phyloP scores from a whole-genome alignment of 1,140 invertebrate species.

The Ceratina australensis region DNA sequence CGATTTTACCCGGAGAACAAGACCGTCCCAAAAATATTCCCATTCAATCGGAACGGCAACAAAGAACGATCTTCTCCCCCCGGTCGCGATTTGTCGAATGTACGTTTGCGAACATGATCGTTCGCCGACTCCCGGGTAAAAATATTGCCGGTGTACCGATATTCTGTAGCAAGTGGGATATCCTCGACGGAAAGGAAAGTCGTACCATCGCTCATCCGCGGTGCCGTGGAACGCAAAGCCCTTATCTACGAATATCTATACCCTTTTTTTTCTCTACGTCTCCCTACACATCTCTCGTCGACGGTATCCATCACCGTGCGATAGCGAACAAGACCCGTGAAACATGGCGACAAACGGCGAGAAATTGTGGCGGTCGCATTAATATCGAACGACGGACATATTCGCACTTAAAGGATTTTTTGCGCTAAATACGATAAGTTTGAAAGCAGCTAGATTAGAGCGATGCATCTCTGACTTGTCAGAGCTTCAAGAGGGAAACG shows the following conservation, averaged over 20 bases:
- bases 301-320: conserved; percentile 18
- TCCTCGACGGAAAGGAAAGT: conserved; percentile 58
- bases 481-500: too few species aligned
- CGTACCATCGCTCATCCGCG: conserved; percentile 60
- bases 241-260: conserved; percentile 55
- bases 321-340: not conserved
- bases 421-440: too few species aligned
- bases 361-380: conserved; percentile 7
- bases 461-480: too few species aligned
- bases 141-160: conserved; percentile 59
- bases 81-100: conserved; percentile 53
- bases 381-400: conserved; percentile 48
- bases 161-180: conserved; percentile 58
- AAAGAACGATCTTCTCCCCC: conserved; percentile 3
- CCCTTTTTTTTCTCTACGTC: not conserved
- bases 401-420: too few species aligned
- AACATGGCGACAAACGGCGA: not conserved
- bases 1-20: not conserved
- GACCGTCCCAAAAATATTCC: not conserved
- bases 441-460: too few species aligned
- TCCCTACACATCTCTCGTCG: conserved; percentile 9
- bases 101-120: conserved; percentile 49
- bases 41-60: not conserved
- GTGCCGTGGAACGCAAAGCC: conserved; percentile 53
- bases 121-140: conserved; percentile 35